These are phyloP conservation scores for Cheilosia scutellata DNA, from an alignment of 2,888 invertebrate genomes.

Conservation along the genomic window DNA sequence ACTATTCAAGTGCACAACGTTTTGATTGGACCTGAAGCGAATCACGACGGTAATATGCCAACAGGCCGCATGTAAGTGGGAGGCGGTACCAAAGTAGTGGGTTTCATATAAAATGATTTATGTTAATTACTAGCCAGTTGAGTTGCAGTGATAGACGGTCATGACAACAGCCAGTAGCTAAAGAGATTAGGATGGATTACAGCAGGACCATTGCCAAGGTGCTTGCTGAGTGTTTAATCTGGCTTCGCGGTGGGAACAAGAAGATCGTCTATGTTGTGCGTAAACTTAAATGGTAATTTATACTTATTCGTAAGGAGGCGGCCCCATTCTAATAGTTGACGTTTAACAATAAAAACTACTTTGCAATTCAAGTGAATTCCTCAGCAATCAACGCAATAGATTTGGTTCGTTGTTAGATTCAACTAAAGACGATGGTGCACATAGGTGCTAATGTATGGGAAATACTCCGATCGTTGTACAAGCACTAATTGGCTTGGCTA, in stretches of 20 bases:
- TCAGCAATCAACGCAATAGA: slow-evolving; percentile 39
- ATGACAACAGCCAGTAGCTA: slow-evolving; percentile 76
- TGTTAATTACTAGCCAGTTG: slow-evolving; percentile 74
- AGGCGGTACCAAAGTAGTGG: slow-evolving; percentile 70
- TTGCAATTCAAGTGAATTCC: slow-evolving; percentile 37
- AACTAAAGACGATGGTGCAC: slow-evolving; percentile 13
- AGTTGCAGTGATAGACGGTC: slow-evolving; percentile 70
- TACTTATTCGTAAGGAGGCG: slow-evolving; percentile 25
- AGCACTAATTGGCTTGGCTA: slow-evolving; percentile 64
- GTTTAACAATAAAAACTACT: slow-evolving; percentile 68
- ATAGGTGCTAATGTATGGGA: slow-evolving; percentile 59
- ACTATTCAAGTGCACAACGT: slow-evolving; percentile 72
- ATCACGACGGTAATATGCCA: slow-evolving; percentile 75
- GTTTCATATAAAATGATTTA: slow-evolving; percentile 73
- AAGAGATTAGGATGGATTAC: slow-evolving; percentile 73
- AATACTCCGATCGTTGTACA: slow-evolving; percentile 46
- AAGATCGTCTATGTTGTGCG: slow-evolving; percentile 13
- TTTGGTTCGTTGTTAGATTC: slow-evolving; percentile 13
- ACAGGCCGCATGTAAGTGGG: slow-evolving; percentile 66
- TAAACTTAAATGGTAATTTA: slow-evolving; percentile 37
- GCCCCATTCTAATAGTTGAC: slow-evolving; percentile 40
- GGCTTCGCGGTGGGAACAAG: slow-evolving; percentile 10
- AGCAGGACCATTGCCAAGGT: slow-evolving; percentile 31
- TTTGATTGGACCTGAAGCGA: slow-evolving; percentile 74
- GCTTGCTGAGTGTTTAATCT: background rate